phyloP scores from a whole-genome alignment of 2,113 vertebrate species.

The Myotis brandtii region DNA sequence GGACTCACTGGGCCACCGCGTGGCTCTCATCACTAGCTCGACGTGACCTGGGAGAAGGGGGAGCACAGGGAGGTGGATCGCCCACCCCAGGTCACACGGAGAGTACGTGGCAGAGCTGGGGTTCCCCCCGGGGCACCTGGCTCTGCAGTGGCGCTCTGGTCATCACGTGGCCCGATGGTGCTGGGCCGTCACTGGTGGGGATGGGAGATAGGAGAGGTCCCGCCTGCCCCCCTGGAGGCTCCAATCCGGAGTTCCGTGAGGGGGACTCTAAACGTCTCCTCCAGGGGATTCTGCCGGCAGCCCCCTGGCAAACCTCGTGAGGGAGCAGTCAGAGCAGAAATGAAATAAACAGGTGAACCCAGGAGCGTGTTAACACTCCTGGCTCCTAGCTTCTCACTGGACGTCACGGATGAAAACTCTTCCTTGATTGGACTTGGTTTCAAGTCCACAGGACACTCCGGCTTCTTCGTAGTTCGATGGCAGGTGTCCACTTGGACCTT shows the following conservation, averaged over 20 bases:
- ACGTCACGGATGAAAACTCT: neutral
- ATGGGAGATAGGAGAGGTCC: neutral
- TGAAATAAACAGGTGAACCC: accelerated
- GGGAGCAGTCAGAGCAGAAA: neutral
- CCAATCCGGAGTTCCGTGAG: neutral
- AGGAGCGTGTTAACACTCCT: accelerated
- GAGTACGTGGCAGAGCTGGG: accelerated
- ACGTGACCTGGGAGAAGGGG: neutral
- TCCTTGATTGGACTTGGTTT: accelerated
- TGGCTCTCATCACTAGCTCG: accelerated
- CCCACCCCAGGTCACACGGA: neutral
- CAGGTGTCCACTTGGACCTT: neutral
- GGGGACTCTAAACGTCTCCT: accelerated
- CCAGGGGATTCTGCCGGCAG: accelerated
- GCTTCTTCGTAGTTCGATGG: neutral
- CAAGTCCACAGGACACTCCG: accelerated
- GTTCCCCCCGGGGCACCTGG: accelerated
- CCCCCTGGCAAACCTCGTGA: accelerated
- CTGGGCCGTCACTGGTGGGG: neutral
- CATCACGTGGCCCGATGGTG: accelerated
- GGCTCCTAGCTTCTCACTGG: neutral
- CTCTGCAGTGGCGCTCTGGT: neutral
- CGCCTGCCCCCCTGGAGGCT: neutral
- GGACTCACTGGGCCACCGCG: no score
- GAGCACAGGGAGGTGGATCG: neutral